Base-by-base conservation (phyloP, 2,888 invertebrate genomes). In the Loripinus fragilis region DNA sequence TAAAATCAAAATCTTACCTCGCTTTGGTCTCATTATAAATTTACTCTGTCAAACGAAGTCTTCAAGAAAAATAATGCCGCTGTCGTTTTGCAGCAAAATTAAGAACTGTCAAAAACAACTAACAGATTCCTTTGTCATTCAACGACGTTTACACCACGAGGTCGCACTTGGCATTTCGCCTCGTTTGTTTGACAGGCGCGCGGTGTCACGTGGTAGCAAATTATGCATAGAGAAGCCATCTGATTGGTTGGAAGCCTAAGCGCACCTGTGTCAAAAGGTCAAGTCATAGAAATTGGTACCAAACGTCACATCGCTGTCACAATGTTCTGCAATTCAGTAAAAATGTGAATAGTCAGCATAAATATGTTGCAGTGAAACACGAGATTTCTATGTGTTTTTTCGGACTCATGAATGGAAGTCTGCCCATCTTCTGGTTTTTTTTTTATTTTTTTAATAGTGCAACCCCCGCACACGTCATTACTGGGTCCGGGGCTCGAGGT, bases 171-270 rank as follows among this genome's bases (percentile, higher is more conserved):
- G 38, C 38, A 38, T 38, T 38, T 38, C 38, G 38, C 76, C 78
- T 83, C 76, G 83, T 79, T 85, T 77, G 86, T 88, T 88, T 88
- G 88, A 88, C 88, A 88, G 80, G 80, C 86, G 87, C 85, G 85
- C 80, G 76, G 81, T 76, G 81, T 83, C 88, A 88, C 88, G 88
- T 88, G 88, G 78, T 70, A 60, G 66, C 5, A 71, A 84, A 81
- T 74, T 76, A 82, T 83, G 74, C 52, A 45, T 71, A 74, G 80
- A 69, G 48, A 30, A 30, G 30, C 30, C 23, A 48, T n/a, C 67
- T 81, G 74, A 83, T 86, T 86, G 84, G 86, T 70, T 60, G 1
- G 48, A 50, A 8, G 25, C 70, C 60, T 70, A 73, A 80, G 69
- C 52, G 72, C 70, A 72, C 69, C 76, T 71, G 76, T 55, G 73